Conservation (phyloP, 2,113 vertebrate genomes). For the Corythaixoides concolor region DNA sequence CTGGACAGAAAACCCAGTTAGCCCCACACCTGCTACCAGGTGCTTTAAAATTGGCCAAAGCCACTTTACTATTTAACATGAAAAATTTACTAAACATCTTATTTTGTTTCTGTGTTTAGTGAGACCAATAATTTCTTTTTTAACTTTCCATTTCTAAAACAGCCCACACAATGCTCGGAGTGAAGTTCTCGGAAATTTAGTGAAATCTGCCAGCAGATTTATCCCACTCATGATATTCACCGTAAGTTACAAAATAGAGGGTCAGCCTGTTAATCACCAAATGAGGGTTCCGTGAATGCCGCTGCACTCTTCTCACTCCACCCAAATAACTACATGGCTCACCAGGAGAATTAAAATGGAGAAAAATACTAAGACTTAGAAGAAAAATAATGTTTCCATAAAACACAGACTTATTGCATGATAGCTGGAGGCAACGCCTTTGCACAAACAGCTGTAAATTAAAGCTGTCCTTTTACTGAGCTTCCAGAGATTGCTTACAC, state of each 20-base stretch:
- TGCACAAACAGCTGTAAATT: slow-evolving; percentile 63
- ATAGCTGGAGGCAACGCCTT: slow-evolving; percentile 67
- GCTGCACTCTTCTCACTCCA: slow-evolving; percentile 39
- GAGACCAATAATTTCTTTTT: not conserved
- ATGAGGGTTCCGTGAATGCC: not conserved
- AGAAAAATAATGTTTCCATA: slow-evolving; percentile 57
- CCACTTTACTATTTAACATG: not conserved
- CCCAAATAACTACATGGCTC: slow-evolving; percentile 50
- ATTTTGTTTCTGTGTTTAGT: not conserved
- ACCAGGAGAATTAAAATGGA: slow-evolving; percentile 55
- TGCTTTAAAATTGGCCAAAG: slow-evolving; percentile 30
- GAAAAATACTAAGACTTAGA: slow-evolving; percentile 24
- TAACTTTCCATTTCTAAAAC: not conserved
- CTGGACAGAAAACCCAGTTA: slow-evolving; percentile 27
- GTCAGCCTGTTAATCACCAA: slow-evolving; percentile 17
- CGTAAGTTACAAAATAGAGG: not conserved
- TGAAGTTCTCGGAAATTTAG: slow-evolving; percentile 28
- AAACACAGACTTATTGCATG: slow-evolving; percentile 75
- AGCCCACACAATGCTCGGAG: not conserved
- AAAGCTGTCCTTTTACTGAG: slow-evolving; percentile 54
- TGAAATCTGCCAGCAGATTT: slow-evolving; percentile 62
- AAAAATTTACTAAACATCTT: not conserved
- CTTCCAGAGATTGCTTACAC: slow-evolving; percentile 56
- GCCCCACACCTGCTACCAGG: not conserved
- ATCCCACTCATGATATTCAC: slow-evolving; percentile 13